Conservation (phyloP, 2,797 vertebrate species). For the Falco rusticolus region DNA sequence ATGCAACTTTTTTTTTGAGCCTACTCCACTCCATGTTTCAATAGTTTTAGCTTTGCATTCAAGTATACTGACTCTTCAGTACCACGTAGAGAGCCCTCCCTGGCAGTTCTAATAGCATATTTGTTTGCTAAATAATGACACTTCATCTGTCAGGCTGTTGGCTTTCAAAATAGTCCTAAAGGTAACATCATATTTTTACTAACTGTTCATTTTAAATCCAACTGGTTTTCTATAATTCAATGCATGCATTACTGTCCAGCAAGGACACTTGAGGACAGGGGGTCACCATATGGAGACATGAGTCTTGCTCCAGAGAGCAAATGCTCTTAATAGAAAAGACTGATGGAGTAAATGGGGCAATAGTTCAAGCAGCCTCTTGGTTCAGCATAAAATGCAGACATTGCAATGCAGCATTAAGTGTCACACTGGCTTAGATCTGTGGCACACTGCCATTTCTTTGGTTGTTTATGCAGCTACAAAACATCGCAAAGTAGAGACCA, state of each 20-base stretch:
- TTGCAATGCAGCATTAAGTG: not conserved
- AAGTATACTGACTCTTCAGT: not conserved
- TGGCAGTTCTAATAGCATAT: not conserved
- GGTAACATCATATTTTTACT: not conserved
- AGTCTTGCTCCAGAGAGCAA: not conserved
- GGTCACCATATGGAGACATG: not conserved
- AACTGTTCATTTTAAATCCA: not conserved
- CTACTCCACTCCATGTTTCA: not conserved
- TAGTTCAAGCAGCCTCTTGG: not conserved
- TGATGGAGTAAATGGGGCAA: not conserved
- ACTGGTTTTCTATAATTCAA: not conserved
- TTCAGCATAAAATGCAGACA: not conserved
- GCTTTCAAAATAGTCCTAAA: not conserved
- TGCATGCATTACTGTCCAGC: accelerated
- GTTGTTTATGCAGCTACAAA: not conserved
- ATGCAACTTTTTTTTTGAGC: not conserved
- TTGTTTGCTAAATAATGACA: not conserved
- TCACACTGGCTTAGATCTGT: not conserved
- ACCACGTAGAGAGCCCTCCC: not conserved
- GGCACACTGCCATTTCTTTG: not conserved
- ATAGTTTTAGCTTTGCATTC: not conserved
- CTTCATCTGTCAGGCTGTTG: not conserved
- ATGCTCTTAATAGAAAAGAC: not conserved
- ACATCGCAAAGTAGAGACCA: not conserved
- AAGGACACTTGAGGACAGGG: not conserved